A percentile compares a stretch with the other conserved stretches of the same genome.
Evolutionary conservation across 2,113 vertebrate genomes (phyloP).

Genomic region (Dinomys branickii): DNA sequence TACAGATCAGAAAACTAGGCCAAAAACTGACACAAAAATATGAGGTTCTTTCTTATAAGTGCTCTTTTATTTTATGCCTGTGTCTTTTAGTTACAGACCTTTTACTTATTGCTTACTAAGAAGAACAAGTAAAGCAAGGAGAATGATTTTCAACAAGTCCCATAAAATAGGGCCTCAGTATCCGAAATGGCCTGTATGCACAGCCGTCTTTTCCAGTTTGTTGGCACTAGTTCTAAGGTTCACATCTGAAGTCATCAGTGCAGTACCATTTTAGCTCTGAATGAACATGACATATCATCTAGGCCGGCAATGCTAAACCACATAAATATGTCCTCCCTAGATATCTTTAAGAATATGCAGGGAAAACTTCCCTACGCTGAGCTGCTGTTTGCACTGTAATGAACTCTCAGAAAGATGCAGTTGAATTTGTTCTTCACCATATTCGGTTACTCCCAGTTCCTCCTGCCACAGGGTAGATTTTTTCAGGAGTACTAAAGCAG

Average conservation of each 20-base stretch:
- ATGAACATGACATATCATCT: neutral
- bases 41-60: neutral
- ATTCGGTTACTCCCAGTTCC: neutral
- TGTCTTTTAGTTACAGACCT: neutral
- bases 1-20: neutral
- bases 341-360: neutral
- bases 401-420: neutral
- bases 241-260: neutral
- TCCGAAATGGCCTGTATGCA: neutral
- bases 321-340: neutral
- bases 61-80: neutral
- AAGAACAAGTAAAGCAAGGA: neutral
- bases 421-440: neutral
- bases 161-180: neutral
- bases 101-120: constrained; percentile 6
- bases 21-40: neutral
- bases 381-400: neutral
- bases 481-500: neutral
- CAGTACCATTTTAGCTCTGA: neutral
- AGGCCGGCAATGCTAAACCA: neutral
- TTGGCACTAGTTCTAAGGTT: neutral
- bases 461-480: neutral
- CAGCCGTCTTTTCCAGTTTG: neutral
- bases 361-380: neutral
- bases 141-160: neutral